Evolutionary conservation across 2,797 vertebrate species (phyloP).

Genomic region (Peromyscus melanophrys): DNA sequence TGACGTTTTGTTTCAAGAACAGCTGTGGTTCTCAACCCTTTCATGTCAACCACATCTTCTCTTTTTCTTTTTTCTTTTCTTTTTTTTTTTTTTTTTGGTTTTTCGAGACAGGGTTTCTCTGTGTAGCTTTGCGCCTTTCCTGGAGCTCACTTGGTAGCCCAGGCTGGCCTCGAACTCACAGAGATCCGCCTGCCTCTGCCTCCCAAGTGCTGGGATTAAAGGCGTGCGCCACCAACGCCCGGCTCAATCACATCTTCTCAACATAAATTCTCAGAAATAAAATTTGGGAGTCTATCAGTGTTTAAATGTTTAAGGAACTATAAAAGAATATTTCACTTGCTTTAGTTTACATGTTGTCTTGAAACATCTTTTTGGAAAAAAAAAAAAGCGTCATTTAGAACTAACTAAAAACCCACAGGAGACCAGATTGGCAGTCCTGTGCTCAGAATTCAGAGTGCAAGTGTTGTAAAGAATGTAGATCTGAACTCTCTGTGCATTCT

Average conservation of each 20-base stretch:
- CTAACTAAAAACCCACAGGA: not conserved
- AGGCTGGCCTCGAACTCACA: too few species aligned
- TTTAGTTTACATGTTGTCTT: not conserved
- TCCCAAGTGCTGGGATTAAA: too few species aligned
- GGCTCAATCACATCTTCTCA: not conserved
- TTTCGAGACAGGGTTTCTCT: too few species aligned
- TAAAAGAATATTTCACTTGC: constrained; percentile 19
- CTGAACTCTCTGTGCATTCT: not conserved
- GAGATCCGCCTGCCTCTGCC: too few species aligned
- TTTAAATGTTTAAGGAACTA: not conserved
- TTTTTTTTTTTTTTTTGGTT: too few species aligned
- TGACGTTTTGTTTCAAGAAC: not conserved
- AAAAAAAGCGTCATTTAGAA: not conserved
- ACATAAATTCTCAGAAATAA: not conserved
- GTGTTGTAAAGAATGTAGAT: not conserved
- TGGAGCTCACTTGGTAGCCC: too few species aligned
- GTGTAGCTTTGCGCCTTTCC: too few species aligned
- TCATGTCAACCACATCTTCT: not conserved
- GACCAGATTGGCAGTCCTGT: not conserved
- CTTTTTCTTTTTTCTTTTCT: too few species aligned
- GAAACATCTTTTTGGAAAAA: not conserved
- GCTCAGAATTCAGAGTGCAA: not conserved
- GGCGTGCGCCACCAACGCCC: too few species aligned
- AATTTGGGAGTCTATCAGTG: not conserved
- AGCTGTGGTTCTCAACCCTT: not conserved